Percentiles rank a stretch among this genome's conserved stretches.
These are phyloP conservation scores for Blomia tropicalis DNA, from an alignment of 2,888 invertebrate genomes.

Conservation along the genomic window DNA sequence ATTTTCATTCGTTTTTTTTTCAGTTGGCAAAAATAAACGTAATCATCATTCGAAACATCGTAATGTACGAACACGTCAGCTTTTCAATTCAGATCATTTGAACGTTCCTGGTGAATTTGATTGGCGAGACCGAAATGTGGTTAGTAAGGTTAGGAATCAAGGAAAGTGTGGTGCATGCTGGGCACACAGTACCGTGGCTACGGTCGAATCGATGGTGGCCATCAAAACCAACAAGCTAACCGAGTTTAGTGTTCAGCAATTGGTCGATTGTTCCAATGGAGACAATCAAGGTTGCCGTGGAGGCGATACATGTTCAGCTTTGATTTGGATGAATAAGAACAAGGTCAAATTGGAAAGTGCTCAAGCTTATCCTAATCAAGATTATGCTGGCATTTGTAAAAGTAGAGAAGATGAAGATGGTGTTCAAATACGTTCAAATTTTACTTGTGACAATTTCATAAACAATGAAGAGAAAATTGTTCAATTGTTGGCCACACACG, in stretches of 20 bases:
- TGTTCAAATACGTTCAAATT: conserved; percentile 42
- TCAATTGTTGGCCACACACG: conserved; percentile 47
- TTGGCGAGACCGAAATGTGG: conserved; percentile 50
- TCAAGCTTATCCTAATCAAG: conserved; percentile 46
- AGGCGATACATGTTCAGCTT: conserved; percentile 60
- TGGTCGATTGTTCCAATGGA: conserved; percentile 60
- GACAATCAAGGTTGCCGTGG: conserved; percentile 59
- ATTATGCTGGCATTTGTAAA: conserved; percentile 33
- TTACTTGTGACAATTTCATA: conserved; percentile 51
- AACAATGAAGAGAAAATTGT: conserved; percentile 49
- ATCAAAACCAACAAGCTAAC: conserved; percentile 44
- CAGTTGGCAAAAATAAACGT: conserved; percentile 15
- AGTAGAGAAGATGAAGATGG: conserved; percentile 28
- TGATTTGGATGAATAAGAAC: conserved; percentile 51
- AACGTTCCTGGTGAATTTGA: conserved; percentile 27
- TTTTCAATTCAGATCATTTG: background rate
- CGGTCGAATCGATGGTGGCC: conserved; percentile 58
- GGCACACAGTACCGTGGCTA: conserved; percentile 62
- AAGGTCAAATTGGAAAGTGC: conserved; percentile 45
- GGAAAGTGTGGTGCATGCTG: conserved; percentile 66
- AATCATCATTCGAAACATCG: conserved; percentile 2
- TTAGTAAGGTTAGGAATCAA: conserved; percentile 54
- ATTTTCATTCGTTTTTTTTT: background rate
- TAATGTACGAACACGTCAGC: background rate
- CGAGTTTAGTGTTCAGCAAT: conserved; percentile 47